Conservation (phyloP, 1,140 invertebrate species). For the Zaprionus davidi region DNA sequence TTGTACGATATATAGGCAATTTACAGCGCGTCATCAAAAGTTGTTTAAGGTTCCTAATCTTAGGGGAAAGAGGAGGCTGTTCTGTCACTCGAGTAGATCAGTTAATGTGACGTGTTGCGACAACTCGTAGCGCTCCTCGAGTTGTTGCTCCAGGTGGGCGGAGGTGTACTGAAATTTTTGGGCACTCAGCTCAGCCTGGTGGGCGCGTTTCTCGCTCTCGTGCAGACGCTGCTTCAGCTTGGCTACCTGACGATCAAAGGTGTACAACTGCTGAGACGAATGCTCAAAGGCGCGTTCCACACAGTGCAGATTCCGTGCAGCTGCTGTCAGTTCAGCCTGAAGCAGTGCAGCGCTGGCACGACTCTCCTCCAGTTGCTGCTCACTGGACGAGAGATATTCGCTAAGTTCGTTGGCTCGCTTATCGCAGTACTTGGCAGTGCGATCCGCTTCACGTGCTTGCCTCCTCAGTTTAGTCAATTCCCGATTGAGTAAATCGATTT, state of each 20-base stretch:
- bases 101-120: conserved; percentile 1
- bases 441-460: conserved; percentile 13
- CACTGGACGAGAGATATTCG: background rate
- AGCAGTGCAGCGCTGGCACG: conserved; percentile 1
- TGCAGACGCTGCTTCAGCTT: conserved; percentile 19
- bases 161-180: conserved; percentile 23
- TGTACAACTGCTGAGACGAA: background rate
- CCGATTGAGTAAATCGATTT: conserved; percentile 17
- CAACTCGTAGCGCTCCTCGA: conserved; percentile 17
- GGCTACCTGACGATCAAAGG: background rate
- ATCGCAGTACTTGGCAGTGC: background rate
- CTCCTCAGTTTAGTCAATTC: background rate
- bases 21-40: background rate
- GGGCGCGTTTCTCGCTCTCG: conserved; percentile 28
- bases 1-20: background rate
- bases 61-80: background rate
- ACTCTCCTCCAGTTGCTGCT: conserved; percentile 18
- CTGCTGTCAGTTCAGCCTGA: conserved; percentile 15
- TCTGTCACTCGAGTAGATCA: background rate
- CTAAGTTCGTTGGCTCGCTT: conserved; percentile 2
- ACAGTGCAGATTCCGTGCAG: conserved; percentile 18
- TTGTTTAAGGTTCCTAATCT: background rate
- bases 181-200: conserved; percentile 13
- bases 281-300: conserved; percentile 21
- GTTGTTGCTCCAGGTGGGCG: conserved; percentile 6